Evolutionary conservation across 2,888 invertebrate species (phyloP).

Genomic region (Lumbricus terrestris): DNA sequence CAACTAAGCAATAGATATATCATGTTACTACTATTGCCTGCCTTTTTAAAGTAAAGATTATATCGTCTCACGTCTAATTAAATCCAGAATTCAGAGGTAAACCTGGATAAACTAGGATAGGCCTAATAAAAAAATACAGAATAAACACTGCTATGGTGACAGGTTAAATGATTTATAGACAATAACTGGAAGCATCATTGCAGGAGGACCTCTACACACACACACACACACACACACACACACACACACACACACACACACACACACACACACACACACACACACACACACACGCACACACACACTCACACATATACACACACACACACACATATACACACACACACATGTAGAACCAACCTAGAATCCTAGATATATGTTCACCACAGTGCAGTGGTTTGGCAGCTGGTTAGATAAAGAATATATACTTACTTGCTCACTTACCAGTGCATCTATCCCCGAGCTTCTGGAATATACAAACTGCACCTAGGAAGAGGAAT

Average conservation of each 20-base stretch:
- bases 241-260: not conserved
- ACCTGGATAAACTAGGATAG: no score
- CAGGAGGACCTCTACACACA: no score
- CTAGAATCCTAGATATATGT: no score
- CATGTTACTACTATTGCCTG: not conserved
- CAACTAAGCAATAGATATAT: not conserved
- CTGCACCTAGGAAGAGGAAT: not conserved
- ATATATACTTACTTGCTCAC: no score
- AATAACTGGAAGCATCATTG: not conserved
- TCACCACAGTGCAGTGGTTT: no score
- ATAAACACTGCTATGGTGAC: no score
- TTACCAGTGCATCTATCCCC: not conserved
- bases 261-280: not conserved
- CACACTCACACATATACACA: not conserved
- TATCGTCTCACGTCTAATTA: no score
- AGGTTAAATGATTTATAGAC: no score
- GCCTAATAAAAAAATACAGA: no score
- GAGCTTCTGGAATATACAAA: not conserved
- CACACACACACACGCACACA: not conserved
- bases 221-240: not conserved
- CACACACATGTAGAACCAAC: not conserved
- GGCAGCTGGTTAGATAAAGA: no score
- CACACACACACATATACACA: not conserved
- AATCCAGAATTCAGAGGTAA: no score
- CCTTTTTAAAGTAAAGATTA: not conserved